Conservation (phyloP, 2,113 vertebrate species). For the Mobula hypostoma region DNA sequence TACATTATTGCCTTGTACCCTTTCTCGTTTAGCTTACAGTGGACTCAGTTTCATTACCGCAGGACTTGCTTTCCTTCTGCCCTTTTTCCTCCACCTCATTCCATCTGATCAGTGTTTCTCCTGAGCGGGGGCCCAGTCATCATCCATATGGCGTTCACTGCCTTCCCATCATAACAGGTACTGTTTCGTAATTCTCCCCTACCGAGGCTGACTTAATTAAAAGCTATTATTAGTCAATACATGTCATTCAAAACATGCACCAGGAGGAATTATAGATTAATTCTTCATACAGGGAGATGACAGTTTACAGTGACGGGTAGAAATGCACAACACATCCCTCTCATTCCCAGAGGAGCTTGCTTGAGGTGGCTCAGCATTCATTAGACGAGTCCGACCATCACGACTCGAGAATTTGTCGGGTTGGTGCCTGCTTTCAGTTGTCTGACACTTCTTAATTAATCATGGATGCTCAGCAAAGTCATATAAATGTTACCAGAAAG, state of each 20-base stretch:
- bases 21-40: background rate
- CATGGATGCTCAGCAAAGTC: background rate
- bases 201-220: background rate
- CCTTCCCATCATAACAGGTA: too few species aligned
- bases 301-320: background rate
- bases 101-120: too few species aligned
- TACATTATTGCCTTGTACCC: too few species aligned
- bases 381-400: background rate
- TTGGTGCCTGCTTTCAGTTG: background rate
- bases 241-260: background rate
- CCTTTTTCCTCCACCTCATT: background rate
- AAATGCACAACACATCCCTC: background rate
- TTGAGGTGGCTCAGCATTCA: background rate
- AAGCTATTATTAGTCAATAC: conserved; percentile 8
- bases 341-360: background rate
- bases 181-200: background rate
- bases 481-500: too few species aligned
- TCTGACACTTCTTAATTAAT: background rate
- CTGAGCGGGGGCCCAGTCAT: background rate
- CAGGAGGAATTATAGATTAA: background rate
- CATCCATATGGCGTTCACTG: background rate
- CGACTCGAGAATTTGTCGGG: background rate
- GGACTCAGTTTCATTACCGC: background rate
- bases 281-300: background rate
- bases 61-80: background rate